A percentile compares a stretch with the other conserved stretches of the same genome.
These are phyloP conservation scores for Strongylocentrotus purpuratus DNA, from an alignment of 35 echinoderm and acorn worm genomes.

Conservation along the genomic window DNA sequence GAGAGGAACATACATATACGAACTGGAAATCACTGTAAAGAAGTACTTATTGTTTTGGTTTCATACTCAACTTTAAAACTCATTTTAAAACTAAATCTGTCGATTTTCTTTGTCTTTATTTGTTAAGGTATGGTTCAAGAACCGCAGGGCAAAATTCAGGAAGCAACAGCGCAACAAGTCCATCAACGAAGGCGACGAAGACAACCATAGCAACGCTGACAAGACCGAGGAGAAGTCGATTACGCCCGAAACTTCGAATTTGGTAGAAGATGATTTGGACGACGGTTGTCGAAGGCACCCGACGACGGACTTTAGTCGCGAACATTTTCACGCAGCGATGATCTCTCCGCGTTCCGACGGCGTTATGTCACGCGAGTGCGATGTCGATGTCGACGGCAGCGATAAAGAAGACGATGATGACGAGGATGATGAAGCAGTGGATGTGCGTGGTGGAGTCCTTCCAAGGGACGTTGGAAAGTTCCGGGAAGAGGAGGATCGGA, in stretches of 20 bases:
- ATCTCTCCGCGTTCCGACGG: constrained; percentile 31
- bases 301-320: constrained; percentile 7
- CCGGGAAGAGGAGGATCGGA: constrained; percentile 22
- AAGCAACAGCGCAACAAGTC: constrained; percentile 96
- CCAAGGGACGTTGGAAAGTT: background rate
- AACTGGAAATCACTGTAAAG: no score
- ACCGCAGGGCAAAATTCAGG: constrained; percentile 93
- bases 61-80: no score
- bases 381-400: constrained; percentile 19
- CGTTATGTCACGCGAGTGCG: constrained; percentile 24
- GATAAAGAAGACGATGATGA: constrained; percentile 54
- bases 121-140: constrained; percentile 99
- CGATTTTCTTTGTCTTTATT: background rate
- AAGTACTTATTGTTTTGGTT: no score
- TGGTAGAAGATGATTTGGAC: constrained; percentile 54
- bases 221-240: constrained; percentile 51
- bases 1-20: no score
- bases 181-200: constrained; percentile 66
- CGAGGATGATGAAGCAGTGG: constrained; percentile 55
- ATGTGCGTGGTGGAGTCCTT: background rate
- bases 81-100: background rate
- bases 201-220: constrained; percentile 41
- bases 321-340: constrained; percentile 44
- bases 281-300: constrained; percentile 20
- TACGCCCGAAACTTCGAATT: constrained; percentile 47